These are phyloP conservation scores for Falco berigora DNA, from an alignment of 2,797 vertebrate species.

Conservation along the genomic window DNA sequence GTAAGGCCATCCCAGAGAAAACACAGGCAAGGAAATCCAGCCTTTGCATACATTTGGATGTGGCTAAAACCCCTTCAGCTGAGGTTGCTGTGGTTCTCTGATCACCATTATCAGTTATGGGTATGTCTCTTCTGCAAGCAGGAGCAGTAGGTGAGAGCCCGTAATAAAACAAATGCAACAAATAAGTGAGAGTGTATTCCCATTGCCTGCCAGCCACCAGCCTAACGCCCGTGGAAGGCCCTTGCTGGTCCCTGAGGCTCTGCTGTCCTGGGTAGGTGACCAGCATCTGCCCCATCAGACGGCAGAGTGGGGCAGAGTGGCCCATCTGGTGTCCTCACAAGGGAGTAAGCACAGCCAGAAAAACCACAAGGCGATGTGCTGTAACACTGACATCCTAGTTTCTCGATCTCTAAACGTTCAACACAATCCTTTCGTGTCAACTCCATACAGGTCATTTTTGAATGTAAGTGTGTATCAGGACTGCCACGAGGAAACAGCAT, in stretches of 20 bases:
- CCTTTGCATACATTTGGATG: fast-evolving
- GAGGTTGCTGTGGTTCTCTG: background rate
- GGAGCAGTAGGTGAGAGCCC: background rate
- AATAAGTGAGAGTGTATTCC: background rate
- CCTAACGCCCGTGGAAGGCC: background rate
- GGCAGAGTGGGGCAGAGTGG: background rate
- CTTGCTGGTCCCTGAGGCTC: background rate
- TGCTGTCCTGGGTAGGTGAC: background rate
- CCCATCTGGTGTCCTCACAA: background rate
- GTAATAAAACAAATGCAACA: background rate
- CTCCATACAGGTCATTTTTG: background rate
- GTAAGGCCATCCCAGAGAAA: background rate
- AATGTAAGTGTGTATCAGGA: background rate
- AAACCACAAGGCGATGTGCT: background rate
- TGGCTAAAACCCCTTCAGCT: background rate
- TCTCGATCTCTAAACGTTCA: background rate
- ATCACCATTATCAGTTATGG: background rate
- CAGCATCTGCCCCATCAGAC: background rate
- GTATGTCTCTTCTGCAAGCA: background rate
- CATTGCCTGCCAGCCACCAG: background rate
- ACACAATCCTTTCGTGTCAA: background rate
- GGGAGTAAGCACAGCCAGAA: background rate
- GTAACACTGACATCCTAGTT: background rate
- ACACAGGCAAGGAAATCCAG: background rate
- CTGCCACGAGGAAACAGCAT: background rate